Evolutionary conservation across 1,140 invertebrate genomes (phyloP).

Genomic region (Sycophila sp.): DNA sequence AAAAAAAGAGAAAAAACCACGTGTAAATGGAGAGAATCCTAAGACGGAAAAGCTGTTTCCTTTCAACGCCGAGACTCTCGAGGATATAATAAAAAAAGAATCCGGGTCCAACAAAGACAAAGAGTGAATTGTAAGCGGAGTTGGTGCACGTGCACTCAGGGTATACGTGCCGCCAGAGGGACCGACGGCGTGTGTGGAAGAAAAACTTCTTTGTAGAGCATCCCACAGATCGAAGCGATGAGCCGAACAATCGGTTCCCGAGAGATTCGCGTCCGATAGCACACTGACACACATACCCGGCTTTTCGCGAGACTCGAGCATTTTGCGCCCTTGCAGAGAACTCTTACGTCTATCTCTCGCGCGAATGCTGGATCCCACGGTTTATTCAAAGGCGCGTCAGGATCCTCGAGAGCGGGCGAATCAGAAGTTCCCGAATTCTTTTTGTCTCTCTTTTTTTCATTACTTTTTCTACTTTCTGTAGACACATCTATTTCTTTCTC

Average conservation of each 20-base stretch:
- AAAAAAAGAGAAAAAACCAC: too few species aligned
- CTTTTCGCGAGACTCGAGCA: too few species aligned
- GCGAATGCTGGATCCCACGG: constrained; percentile 1
- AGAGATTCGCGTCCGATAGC: constrained; percentile 2
- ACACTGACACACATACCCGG: constrained; percentile 12
- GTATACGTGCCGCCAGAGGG: too few species aligned
- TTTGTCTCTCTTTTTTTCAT: neutral
- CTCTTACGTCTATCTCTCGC: neutral
- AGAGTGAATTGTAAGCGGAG: too few species aligned
- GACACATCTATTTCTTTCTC: neutral
- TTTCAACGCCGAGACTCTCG: too few species aligned
- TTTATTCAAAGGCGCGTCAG: neutral
- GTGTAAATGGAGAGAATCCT: too few species aligned
- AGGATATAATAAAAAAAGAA: too few species aligned
- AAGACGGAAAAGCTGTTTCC: too few species aligned
- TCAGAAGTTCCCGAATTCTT: neutral
- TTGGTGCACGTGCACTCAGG: too few species aligned
- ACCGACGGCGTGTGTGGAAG: neutral
- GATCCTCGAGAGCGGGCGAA: neutral
- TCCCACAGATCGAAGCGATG: constrained; percentile 1
- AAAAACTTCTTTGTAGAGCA: neutral
- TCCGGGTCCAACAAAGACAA: too few species aligned
- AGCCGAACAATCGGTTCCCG: neutral
- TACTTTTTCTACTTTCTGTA: neutral
- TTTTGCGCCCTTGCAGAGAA: too few species aligned